Evolutionary conservation across 2,888 invertebrate genomes (phyloP).

Genomic region (Aphodius granarius): DNA sequence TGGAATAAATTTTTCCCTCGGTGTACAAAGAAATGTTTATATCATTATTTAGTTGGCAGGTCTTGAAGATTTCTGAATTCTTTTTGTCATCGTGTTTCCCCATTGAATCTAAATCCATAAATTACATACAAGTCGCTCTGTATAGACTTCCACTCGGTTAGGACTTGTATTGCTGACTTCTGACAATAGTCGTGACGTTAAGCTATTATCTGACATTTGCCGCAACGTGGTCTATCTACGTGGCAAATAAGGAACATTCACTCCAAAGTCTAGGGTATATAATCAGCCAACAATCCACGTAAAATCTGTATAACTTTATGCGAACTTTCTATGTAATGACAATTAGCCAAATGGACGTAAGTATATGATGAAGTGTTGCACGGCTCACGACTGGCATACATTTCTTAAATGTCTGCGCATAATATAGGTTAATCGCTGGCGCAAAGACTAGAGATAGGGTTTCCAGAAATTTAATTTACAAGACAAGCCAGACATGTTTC

Average conservation of each 20-base stretch:
- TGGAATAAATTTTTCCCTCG: no score
- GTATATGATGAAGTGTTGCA: neutral
- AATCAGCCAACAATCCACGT: neutral
- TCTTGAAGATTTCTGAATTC: no score
- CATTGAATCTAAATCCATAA: neutral
- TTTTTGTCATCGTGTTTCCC: neutral
- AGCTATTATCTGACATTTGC: constrained; percentile 14
- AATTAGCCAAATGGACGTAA: neutral
- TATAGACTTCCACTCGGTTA: no score
- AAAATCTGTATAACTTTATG: neutral
- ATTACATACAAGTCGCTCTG: no score
- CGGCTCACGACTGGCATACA: neutral
- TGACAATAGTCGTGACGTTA: constrained; percentile 12
- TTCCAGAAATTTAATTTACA: neutral
- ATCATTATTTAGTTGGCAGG: no score
- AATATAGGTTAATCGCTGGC: neutral
- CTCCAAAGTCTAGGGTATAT: constrained; percentile 4
- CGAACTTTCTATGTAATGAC: neutral
- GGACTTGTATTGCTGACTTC: neutral
- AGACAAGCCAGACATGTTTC: no score
- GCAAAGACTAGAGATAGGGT: neutral
- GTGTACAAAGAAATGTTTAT: no score
- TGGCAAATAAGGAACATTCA: constrained; percentile 10
- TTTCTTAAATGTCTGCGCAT: neutral
- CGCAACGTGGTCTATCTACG: neutral